phyloP scores from a whole-genome alignment of 2,113 vertebrate genomes.

The Mesocricetus auratus region DNA sequence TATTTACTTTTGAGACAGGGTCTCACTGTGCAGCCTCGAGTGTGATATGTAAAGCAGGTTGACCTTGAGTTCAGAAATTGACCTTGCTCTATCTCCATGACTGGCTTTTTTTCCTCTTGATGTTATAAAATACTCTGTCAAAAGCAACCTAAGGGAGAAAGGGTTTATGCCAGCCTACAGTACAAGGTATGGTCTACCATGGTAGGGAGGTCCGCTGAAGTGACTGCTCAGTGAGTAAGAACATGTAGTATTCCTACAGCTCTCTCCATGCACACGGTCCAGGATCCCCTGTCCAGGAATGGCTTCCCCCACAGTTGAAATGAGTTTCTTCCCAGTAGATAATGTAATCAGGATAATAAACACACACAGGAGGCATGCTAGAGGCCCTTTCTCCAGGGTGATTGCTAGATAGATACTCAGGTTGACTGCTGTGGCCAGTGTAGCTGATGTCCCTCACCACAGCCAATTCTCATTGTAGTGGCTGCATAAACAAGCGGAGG shows the following conservation, averaged over 20 bases:
- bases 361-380: no score
- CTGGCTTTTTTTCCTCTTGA: background rate
- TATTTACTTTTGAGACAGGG: background rate
- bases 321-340: no score
- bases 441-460: background rate
- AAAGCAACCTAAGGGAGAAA: background rate
- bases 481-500: constrained; percentile 95
- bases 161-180: background rate
- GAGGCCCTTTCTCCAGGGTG: background rate
- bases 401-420: background rate
- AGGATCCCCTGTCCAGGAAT: background rate
- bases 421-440: no score
- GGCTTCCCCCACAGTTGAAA: background rate
- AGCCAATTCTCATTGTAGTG: constrained; percentile 87
- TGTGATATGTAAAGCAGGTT: background rate
- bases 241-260: background rate
- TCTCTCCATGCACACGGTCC: background rate
- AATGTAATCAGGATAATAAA: background rate
- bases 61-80: background rate
- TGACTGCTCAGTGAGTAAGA: background rate
- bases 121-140: background rate
- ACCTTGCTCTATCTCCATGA: background rate
- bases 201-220: background rate
- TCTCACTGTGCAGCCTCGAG: background rate
- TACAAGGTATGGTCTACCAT: background rate